Percentiles rank a stretch among this genome's conserved stretches.
phyloP scores from a whole-genome alignment of 1,140 invertebrate genomes.

The Lamellibrachia luymesi region DNA sequence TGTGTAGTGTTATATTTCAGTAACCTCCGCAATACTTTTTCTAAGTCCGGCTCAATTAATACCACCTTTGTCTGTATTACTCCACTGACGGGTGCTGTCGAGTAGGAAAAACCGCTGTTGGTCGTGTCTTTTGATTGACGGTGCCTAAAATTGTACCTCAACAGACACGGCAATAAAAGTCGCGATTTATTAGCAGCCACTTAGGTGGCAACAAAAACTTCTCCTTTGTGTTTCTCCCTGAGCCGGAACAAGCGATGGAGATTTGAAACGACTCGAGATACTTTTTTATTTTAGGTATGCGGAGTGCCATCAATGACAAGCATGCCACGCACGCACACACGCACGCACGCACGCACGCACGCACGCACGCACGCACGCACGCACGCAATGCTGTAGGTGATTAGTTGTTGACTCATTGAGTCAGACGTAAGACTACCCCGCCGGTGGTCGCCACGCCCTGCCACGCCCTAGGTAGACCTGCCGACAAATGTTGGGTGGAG shows the following conservation, averaged over 20 bases:
- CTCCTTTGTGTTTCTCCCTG: background rate
- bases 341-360: conserved; percentile 9
- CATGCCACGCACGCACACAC: conserved; percentile 15
- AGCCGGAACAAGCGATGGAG: background rate
- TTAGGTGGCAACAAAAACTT: background rate
- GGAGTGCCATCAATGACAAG: background rate
- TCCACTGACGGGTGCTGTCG: too few relatives aligned
- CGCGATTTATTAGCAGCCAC: background rate
- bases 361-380: conserved; percentile 11
- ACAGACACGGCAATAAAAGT: background rate
- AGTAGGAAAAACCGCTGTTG: too few relatives aligned
- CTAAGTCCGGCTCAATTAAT: too few relatives aligned
- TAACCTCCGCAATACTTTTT: too few relatives aligned
- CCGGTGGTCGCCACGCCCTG: background rate
- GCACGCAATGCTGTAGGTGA: background rate
- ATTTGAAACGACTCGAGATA: background rate
- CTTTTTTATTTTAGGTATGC: background rate
- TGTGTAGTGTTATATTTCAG: too few relatives aligned
- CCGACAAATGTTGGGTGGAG: background rate
- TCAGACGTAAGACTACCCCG: background rate
- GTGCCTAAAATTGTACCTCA: too few relatives aligned
- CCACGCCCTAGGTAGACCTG: background rate
- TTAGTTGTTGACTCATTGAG: too few relatives aligned
- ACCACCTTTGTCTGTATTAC: too few relatives aligned
- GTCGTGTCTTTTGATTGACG: too few relatives aligned